A percentile compares a stretch with the other conserved stretches of the same genome.
Evolutionary conservation across 2,888 invertebrate species (phyloP).

Genomic region (Hydrotaea cyrtoneurina): DNA sequence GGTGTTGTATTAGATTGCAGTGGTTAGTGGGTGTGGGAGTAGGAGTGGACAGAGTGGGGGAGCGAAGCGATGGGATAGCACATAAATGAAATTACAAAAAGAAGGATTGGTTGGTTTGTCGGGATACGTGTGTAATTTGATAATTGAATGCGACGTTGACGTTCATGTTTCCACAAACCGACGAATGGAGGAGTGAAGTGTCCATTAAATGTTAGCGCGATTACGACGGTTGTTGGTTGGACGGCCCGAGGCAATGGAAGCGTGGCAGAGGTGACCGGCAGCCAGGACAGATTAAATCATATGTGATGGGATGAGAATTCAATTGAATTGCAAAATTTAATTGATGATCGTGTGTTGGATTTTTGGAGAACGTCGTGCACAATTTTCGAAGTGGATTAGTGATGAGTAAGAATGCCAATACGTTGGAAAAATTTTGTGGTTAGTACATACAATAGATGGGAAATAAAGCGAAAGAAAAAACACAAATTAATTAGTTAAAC

Average conservation of each 20-base stretch:
- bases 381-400: slow-evolving; percentile 4
- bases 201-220: slow-evolving; percentile 49
- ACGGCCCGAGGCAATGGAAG: neutral
- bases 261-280: neutral
- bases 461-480: slow-evolving; percentile 2
- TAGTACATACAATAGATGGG: neutral
- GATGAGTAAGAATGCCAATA: neutral
- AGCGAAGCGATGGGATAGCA: neutral
- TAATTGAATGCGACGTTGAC: slow-evolving; percentile 53
- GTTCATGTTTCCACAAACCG: slow-evolving; percentile 11
- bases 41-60: neutral
- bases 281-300: neutral
- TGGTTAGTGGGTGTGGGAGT: slow-evolving; percentile 22
- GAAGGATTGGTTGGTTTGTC: slow-evolving; percentile 43
- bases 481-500: neutral
- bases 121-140: slow-evolving; percentile 46
- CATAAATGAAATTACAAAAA: slow-evolving; percentile 35
- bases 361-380: neutral
- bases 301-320: neutral
- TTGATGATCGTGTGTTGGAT: neutral
- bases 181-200: neutral
- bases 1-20: slow-evolving; percentile 42
- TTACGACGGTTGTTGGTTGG: too few species aligned
- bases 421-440: neutral
- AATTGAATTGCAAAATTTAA: slow-evolving; percentile 12